Percentiles rank a stretch among this genome's conserved stretches.
Evolutionary conservation across 2,888 invertebrate species (phyloP).

Genomic region (Chaitophorus viminalis): DNA sequence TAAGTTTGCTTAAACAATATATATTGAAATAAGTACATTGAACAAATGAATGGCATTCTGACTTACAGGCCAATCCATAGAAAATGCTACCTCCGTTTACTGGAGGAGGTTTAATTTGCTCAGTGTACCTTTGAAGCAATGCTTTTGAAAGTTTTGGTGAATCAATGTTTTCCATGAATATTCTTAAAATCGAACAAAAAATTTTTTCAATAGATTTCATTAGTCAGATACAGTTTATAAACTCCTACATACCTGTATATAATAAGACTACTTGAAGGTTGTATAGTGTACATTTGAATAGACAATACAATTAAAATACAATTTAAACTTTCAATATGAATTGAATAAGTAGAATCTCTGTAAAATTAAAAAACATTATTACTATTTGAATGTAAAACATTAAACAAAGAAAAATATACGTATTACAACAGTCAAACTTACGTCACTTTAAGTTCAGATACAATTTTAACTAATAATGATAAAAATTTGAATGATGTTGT

Average conservation of each 20-base stretch:
- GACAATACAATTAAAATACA: conserved; percentile 87
- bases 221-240: conserved; percentile 34
- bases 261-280: conserved; percentile 75
- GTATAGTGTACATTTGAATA: conserved; percentile 83
- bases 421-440: conserved; percentile 68
- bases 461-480: conserved; percentile 79
- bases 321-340: conserved; percentile 89
- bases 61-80: conserved; percentile 76
- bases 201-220: not conserved
- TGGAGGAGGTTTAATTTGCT: conserved; percentile 71
- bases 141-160: conserved; percentile 72
- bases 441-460: conserved; percentile 85
- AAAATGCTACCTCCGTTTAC: conserved; percentile 80
- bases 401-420: not conserved
- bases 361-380: not conserved
- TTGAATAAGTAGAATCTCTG: conserved; percentile 84
- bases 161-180: conserved; percentile 64
- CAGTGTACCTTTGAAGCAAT: conserved; percentile 80
- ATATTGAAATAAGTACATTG: conserved; percentile 15
- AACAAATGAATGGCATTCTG: not conserved
- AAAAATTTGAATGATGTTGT: conserved; percentile 77
- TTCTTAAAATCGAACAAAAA: conserved; percentile 47
- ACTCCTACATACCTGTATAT: conserved; percentile 72
- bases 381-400: not conserved
- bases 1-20: conserved; percentile 72